Conservation (phyloP, 2,113 vertebrate genomes). For the Planiliza haematocheilus region DNA sequence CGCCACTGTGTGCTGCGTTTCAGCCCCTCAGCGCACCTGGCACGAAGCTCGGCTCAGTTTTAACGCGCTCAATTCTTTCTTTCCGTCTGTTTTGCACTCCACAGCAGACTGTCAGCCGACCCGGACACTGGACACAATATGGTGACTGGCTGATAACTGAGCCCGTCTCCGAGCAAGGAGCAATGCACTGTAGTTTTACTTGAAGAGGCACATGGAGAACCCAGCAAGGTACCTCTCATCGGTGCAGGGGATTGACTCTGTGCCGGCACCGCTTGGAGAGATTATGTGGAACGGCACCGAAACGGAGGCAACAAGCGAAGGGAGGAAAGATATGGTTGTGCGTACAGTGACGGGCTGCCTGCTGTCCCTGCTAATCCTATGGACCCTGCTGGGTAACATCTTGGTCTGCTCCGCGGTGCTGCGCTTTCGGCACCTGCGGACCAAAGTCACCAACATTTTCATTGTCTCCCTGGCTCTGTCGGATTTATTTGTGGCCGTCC, state of each 20-base stretch:
- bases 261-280: slow-evolving; percentile 68
- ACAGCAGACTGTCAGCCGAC: slow-evolving; percentile 32
- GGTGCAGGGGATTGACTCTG: slow-evolving; percentile 67
- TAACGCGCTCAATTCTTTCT: slow-evolving; percentile 29
- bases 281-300: slow-evolving; percentile 82
- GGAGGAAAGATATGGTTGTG: slow-evolving; percentile 66
- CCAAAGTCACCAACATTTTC: slow-evolving; percentile 94
- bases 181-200: slow-evolving; percentile 64
- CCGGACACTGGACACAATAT: slow-evolving; percentile 41
- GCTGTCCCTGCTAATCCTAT: slow-evolving; percentile 90
- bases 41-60: slow-evolving; percentile 46
- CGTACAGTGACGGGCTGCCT: slow-evolving; percentile 88
- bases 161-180: slow-evolving; percentile 48
- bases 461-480: slow-evolving; percentile 94
- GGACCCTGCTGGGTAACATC: slow-evolving; percentile 93
- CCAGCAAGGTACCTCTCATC: slow-evolving; percentile 79
- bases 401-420: slow-evolving; percentile 92
- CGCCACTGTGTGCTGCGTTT: slow-evolving; percentile 40
- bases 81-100: slow-evolving; percentile 40
- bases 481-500: slow-evolving; percentile 92
- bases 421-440: slow-evolving; percentile 90
- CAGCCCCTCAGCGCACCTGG: slow-evolving; percentile 54
- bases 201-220: slow-evolving; percentile 76
- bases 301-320: slow-evolving; percentile 63
- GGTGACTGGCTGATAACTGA: slow-evolving; percentile 51